Evolutionary conservation across 2,888 invertebrate genomes (phyloP).

Genomic region (Pseudanteris insignis): DNA sequence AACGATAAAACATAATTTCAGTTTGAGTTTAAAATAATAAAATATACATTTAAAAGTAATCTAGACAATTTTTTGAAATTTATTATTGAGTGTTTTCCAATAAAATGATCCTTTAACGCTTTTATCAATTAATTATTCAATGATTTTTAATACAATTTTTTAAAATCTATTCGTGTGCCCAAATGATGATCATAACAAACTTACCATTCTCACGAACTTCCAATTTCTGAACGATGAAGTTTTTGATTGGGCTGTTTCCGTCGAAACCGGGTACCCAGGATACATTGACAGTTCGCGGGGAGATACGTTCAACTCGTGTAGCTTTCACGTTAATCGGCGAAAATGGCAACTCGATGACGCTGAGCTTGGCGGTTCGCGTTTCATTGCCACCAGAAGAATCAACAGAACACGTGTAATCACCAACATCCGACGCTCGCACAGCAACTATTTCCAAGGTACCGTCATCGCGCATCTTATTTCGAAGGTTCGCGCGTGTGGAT

Average conservation of each 20-base stretch:
- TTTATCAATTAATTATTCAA: too few species aligned
- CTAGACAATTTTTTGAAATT: too few species aligned
- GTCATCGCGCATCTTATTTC: slow-evolving; percentile 79
- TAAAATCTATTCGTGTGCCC: too few species aligned
- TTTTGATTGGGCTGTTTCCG: slow-evolving; percentile 93
- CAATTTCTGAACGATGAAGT: slow-evolving; percentile 91
- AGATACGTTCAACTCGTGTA: slow-evolving; percentile 72
- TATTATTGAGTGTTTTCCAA: too few species aligned
- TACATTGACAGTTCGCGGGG: slow-evolving; percentile 84
- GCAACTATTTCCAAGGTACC: slow-evolving; percentile 89
- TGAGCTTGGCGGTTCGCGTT: too few species aligned
- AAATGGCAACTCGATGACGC: slow-evolving; percentile 84
- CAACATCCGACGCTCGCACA: slow-evolving; percentile 91
- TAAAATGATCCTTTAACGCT: too few species aligned
- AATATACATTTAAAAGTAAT: too few species aligned
- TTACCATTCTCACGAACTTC: slow-evolving; percentile 87
- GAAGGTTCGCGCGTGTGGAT: slow-evolving; percentile 73
- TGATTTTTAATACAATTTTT: too few species aligned
- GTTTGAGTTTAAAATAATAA: too few species aligned
- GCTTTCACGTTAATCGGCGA: slow-evolving; percentile 90
- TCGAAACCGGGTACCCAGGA: slow-evolving; percentile 97
- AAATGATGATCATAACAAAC: too few species aligned
- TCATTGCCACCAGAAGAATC: slow-evolving; percentile 81
- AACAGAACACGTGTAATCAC: slow-evolving; percentile 91
- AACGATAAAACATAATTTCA: too few species aligned